These are phyloP conservation scores for Propithecus coquereli DNA, from an alignment of 2,113 vertebrate genomes.

Conservation along the genomic window DNA sequence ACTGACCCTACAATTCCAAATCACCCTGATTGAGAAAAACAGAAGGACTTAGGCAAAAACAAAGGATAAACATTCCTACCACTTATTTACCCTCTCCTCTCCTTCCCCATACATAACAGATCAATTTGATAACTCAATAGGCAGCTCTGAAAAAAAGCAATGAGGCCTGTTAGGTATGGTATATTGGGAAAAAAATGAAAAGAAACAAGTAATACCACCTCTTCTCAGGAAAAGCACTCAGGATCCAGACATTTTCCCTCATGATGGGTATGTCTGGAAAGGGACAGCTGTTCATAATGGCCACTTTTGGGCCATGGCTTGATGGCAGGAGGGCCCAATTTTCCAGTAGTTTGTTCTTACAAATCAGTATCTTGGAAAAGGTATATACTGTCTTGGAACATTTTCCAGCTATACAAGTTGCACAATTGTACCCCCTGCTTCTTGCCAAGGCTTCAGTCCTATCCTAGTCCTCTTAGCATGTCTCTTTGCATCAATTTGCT, in stretches of 20 bases:
- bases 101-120: neutral
- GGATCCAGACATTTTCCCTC: neutral
- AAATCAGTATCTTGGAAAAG: neutral
- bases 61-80: neutral
- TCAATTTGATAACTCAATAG: neutral
- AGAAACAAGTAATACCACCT: neutral
- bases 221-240: neutral
- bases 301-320: neutral
- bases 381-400: neutral
- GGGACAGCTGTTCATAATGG: neutral
- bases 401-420: neutral
- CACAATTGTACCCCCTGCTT: neutral
- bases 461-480: accelerated
- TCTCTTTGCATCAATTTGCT: neutral
- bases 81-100: neutral
- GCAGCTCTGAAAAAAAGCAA: neutral
- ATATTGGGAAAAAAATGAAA: neutral
- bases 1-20: neutral
- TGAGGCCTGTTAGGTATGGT: accelerated
- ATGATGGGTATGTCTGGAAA: neutral
- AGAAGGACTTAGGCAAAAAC: neutral
- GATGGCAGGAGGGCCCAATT: neutral
- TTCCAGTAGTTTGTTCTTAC: neutral
- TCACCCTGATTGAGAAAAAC: neutral
- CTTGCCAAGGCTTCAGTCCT: neutral